Evolutionary conservation across 2,888 invertebrate genomes (phyloP).

Genomic region (Diploptera punctata): DNA sequence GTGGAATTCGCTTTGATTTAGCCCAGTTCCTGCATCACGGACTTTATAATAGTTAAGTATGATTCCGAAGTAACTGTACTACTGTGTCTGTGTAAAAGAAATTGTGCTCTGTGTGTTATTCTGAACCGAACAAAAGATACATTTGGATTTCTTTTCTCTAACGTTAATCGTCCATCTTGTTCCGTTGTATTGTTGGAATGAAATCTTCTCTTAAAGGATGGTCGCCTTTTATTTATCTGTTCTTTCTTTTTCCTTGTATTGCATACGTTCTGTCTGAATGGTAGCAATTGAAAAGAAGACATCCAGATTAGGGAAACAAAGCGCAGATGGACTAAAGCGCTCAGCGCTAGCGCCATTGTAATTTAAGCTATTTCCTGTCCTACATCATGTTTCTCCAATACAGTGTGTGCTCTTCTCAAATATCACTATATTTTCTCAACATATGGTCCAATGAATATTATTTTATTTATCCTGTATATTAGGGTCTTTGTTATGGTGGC

Average conservation of each 20-base stretch:
- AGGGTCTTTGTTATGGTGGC: too few species aligned
- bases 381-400: constrained; percentile 1
- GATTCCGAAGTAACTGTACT: too few species aligned
- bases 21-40: too few species aligned
- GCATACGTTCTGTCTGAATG: not conserved
- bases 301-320: constrained; percentile 38
- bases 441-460: too few species aligned
- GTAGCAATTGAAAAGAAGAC: constrained; percentile 33
- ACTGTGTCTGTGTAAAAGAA: too few species aligned
- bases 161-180: constrained; percentile 37
- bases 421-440: too few species aligned
- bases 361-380: not conserved
- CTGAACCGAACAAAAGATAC: constrained; percentile 37
- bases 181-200: constrained; percentile 32
- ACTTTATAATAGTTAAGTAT: too few species aligned
- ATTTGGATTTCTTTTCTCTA: constrained; percentile 31
- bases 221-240: not conserved
- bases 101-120: too few species aligned
- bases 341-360: not conserved
- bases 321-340: not conserved
- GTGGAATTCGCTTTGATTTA: too few species aligned
- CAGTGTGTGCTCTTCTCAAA: too few species aligned
- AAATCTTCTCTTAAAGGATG: constrained; percentile 4
- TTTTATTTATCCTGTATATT: too few species aligned
- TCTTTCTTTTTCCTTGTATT: not conserved